phyloP scores from a whole-genome alignment of 1,140 invertebrate genomes.

The Drosophila varians region DNA sequence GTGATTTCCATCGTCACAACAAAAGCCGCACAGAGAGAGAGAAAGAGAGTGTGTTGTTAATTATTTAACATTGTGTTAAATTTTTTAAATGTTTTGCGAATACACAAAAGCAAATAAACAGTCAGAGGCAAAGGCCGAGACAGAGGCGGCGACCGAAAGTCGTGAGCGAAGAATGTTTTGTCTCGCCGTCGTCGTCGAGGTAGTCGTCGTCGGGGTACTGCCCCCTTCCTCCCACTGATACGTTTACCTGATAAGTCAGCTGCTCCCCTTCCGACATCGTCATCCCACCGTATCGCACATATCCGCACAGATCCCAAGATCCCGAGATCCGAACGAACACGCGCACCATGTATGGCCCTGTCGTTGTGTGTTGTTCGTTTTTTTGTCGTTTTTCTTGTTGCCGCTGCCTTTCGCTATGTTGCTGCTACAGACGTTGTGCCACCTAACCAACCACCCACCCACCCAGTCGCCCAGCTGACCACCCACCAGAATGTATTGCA shows the following conservation, averaged over 20 bases:
- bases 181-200: constrained; percentile 25
- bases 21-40: neutral
- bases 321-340: constrained; percentile 48
- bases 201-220: neutral
- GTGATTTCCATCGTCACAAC: neutral
- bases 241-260: constrained; percentile 1
- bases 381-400: constrained; percentile 30
- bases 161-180: constrained; percentile 73
- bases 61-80: constrained; percentile 79
- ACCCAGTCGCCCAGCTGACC: neutral
- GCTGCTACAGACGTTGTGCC: constrained; percentile 58
- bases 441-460: constrained; percentile 27
- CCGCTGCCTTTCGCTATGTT: constrained; percentile 1
- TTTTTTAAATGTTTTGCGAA: constrained; percentile 74
- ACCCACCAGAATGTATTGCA: constrained; percentile 51
- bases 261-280: constrained; percentile 8
- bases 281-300: constrained; percentile 34
- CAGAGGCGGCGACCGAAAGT: constrained; percentile 36
- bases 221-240: neutral
- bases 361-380: constrained; percentile 30
- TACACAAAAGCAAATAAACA: constrained; percentile 59
- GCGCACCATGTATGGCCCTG: constrained; percentile 71
- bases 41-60: constrained; percentile 54
- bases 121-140: constrained; percentile 17
- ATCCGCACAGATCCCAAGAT: constrained; percentile 18